Percentiles rank a stretch among this genome's conserved stretches.
phyloP scores from a whole-genome alignment of 2,113 vertebrate genomes.

The Terrapene triunguis region DNA sequence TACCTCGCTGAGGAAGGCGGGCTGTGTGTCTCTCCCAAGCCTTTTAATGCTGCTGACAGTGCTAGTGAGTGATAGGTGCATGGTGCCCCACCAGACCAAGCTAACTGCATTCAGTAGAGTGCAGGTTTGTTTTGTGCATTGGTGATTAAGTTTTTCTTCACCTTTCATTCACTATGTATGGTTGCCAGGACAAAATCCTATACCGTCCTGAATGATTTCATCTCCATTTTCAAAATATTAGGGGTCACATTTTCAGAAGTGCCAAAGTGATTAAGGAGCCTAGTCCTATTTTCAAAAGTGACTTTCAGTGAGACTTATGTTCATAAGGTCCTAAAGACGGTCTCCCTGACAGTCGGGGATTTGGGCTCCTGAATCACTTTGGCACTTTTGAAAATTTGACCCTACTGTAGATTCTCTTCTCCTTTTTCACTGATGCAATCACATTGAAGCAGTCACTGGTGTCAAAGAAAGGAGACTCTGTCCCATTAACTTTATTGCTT shows the following conservation, averaged over 20 bases:
- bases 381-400: neutral
- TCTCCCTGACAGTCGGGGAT: neutral
- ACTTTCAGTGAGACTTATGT: neutral
- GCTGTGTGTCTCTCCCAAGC: neutral
- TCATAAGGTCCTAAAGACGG: neutral
- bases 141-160: neutral
- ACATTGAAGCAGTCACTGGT: neutral
- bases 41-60: neutral
- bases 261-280: neutral
- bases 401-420: neutral
- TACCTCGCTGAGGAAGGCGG: neutral
- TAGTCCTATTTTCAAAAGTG: neutral
- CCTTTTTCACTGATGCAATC: neutral
- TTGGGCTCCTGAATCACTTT: neutral
- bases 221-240: neutral
- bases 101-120: neutral
- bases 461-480: neutral
- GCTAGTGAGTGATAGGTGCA: neutral
- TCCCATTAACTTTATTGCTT: conserved; percentile 36
- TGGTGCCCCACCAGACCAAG: neutral
- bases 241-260: neutral
- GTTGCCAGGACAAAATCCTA: neutral
- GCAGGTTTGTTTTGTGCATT: neutral
- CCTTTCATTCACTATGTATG: neutral
- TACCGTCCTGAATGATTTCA: neutral